These are phyloP conservation scores for Panorpa germanica DNA, from an alignment of 2,888 invertebrate species.

Conservation along the genomic window DNA sequence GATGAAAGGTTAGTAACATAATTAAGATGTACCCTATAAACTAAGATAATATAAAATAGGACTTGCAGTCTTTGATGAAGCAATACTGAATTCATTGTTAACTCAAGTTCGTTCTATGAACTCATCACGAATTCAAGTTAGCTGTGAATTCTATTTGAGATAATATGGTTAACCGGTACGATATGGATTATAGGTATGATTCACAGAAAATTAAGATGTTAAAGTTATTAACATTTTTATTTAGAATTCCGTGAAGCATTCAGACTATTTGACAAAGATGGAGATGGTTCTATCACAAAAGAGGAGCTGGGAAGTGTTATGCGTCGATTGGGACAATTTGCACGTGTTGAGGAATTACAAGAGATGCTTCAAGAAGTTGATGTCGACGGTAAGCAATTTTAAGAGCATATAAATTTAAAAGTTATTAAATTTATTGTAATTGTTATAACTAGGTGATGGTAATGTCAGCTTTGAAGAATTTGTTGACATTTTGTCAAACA, in stretches of 20 bases:
- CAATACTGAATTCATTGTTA: too few species aligned
- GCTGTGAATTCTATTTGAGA: too few species aligned
- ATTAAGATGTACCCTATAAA: constrained; percentile 3
- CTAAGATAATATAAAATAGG: too few species aligned
- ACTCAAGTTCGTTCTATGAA: too few species aligned
- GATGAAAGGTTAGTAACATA: constrained; percentile 47
- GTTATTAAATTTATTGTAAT: not conserved
- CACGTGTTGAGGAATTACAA: constrained; percentile 66
- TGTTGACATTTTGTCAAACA: constrained; percentile 63
- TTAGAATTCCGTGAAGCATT: constrained; percentile 72
- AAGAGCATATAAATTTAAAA: not conserved
- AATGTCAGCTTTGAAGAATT: constrained; percentile 81
- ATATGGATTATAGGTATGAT: not conserved
- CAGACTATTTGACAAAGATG: constrained; percentile 73
- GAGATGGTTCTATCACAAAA: constrained; percentile 74
- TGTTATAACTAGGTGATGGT: constrained; percentile 45
- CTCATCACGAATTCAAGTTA: too few species aligned
- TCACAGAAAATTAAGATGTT: not conserved
- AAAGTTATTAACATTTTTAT: constrained; percentile 6
- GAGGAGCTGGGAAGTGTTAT: constrained; percentile 72
- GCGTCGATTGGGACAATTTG: constrained; percentile 73
- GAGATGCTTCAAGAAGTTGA: constrained; percentile 75
- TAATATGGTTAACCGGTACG: not conserved
- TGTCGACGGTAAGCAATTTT: constrained; percentile 41
- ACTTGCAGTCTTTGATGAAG: too few species aligned